Evolutionary conservation across 2,797 vertebrate species (phyloP), one percentile per base, ranked within the genome.

Genomic region (Sebastes oblongus): DNA sequence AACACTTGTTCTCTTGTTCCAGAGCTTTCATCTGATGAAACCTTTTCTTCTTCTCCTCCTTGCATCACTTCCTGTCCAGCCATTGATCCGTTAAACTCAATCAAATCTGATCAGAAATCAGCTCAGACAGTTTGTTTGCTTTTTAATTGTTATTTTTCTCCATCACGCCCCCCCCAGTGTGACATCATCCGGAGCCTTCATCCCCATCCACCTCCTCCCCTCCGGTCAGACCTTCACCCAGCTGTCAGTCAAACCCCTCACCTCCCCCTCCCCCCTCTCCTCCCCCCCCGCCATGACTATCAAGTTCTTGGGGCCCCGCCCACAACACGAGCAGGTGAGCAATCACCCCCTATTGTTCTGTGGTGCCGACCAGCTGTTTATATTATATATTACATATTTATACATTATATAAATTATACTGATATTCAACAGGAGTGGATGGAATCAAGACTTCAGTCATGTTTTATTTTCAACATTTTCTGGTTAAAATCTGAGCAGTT

Each of bases 271-370:
- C 7, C 6, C 62, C 7, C 30, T 73, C 7, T 61, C 67, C 34
- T 84, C 79, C 8, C 78, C 42, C 3, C 86, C 89, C 0, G 90
- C 87, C 61, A 89, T 91, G 89, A 90, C 88, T 60, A 82, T 94
- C 77, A 86, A 52, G 69, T 54, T 91, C 54, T 70, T 88, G 73
- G 86, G 86, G 13, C 59, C 59, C 5, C 25, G 6, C 8, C 6
- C 18, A 8, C 60, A n/a, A 12, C 1, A 30, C 36, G 72, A 16
- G 1, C 34, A 83, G 89, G 88, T 90, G 74, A 87, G 36, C 12
- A 39, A 39, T 39, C 36, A 14, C 36, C 36, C 36, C 36, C 36
- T 14, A 39, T 39, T 39, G 36, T 39, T 39, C 36, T 16, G 39
- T 42, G 39, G 39, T 42, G 39, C 39, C 13, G 42, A 46, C 14